Percentiles rank a stretch among this genome's conserved stretches.
Evolutionary conservation across 2,797 vertebrate species (phyloP).

Genomic region (Danio tinwini): DNA sequence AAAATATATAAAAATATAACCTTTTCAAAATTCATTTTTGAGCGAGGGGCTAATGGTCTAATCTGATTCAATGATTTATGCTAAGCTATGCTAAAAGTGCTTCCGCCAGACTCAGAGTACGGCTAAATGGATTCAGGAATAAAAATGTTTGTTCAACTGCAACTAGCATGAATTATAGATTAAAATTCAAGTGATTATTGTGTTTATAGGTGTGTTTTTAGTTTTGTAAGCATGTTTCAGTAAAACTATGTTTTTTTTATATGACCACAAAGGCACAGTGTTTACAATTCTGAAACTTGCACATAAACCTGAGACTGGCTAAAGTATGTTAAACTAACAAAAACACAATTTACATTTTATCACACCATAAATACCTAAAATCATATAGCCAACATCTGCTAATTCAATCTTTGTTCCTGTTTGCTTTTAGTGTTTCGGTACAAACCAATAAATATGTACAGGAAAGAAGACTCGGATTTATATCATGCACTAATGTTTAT

Average conservation of each 20-base stretch:
- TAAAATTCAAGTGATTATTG: neutral
- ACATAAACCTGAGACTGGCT: neutral
- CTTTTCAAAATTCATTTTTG: no score
- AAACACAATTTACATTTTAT: neutral
- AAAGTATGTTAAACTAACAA: neutral
- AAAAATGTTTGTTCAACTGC: neutral
- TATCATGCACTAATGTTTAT: conserved; percentile 5
- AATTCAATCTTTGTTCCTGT: neutral
- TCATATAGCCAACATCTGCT: neutral
- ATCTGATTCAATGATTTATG: no score
- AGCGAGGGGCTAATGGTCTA: no score
- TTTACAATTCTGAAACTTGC: neutral
- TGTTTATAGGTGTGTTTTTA: neutral
- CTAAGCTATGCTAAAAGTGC: no score
- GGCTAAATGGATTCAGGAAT: neutral
- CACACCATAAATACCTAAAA: neutral
- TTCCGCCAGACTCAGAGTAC: no score
- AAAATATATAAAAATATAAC: no score
- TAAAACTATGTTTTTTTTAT: neutral
- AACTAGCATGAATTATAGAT: neutral
- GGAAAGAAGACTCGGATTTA: neutral
- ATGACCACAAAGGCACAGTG: neutral
- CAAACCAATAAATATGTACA: neutral
- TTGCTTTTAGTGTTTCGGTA: neutral
- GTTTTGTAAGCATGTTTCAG: neutral